Evolutionary conservation across 2,888 invertebrate species (phyloP).

Genomic region (Adelognathus sp.): DNA sequence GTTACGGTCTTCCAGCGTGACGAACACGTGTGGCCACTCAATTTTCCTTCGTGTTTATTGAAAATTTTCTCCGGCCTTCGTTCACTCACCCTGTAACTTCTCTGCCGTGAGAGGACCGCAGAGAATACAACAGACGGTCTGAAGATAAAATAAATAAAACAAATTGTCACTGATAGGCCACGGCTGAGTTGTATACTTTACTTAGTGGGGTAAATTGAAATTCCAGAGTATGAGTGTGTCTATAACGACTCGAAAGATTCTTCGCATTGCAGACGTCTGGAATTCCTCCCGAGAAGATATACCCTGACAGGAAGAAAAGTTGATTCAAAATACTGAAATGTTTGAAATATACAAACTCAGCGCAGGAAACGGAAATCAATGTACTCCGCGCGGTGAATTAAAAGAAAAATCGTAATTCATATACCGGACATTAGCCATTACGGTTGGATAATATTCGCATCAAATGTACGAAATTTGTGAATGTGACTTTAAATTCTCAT

Average conservation of each 20-base stretch:
- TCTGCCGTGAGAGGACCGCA: neutral
- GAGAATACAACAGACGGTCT: neutral
- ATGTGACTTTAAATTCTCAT: no score
- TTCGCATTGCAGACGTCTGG: neutral
- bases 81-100: neutral
- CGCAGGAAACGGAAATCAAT: no score
- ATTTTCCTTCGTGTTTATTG: slow-evolving; percentile 7
- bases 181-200: neutral
- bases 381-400: no score
- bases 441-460: no score
- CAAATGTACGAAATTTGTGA: no score
- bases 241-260: neutral
- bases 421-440: no score
- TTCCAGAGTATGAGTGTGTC: slow-evolving; percentile 3
- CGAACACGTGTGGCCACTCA: neutral
- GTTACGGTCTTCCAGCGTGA: no score
- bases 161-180: neutral
- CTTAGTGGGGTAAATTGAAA: neutral
- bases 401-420: no score
- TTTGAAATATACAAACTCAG: no score
- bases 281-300: no score
- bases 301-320: no score
- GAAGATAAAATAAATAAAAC: slow-evolving; percentile 11
- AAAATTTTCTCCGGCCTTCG: neutral
- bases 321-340: no score